phyloP scores from a whole-genome alignment of 2,888 invertebrate species.

The Campoplex nolae region DNA sequence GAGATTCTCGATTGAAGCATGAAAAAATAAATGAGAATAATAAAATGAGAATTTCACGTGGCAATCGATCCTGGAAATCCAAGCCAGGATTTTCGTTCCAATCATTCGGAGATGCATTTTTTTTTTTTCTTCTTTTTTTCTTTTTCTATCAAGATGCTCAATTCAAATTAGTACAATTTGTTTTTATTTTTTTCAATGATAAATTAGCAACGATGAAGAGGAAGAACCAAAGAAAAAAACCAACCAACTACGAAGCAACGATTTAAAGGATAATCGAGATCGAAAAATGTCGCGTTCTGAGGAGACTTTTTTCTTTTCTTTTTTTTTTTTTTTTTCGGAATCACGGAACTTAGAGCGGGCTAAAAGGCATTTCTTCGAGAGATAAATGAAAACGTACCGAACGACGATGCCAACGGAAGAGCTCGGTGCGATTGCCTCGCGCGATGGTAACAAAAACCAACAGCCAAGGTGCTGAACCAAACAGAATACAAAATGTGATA shows the following conservation, averaged over 20 bases:
- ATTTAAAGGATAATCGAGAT: not conserved
- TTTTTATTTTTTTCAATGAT: not conserved
- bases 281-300: not conserved
- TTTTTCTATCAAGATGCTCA: not conserved
- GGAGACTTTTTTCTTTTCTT: too few relatives aligned
- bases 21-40: not conserved
- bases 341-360: not conserved
- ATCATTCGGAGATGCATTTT: not conserved
- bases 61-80: not conserved
- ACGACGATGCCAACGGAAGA: constrained; percentile 79
- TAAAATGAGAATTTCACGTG: not conserved
- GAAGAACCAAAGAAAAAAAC: not conserved
- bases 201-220: not conserved
- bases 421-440: constrained; percentile 80
- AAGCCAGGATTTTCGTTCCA: not conserved
- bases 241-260: not conserved
- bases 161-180: not conserved
- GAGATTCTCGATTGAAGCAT: not conserved
- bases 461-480: constrained; percentile 80
- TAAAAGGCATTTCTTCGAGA: constrained; percentile 1
- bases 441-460: constrained; percentile 80
- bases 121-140: not conserved
- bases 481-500: constrained; percentile 77
- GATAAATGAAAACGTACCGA: constrained; percentile 79
- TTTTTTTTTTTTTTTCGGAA: not conserved